A percentile compares a stretch with the other conserved stretches of the same genome.
Conservation (phyloP, 1,140 invertebrate species). For the Panagrolaimus sp. region DNA sequence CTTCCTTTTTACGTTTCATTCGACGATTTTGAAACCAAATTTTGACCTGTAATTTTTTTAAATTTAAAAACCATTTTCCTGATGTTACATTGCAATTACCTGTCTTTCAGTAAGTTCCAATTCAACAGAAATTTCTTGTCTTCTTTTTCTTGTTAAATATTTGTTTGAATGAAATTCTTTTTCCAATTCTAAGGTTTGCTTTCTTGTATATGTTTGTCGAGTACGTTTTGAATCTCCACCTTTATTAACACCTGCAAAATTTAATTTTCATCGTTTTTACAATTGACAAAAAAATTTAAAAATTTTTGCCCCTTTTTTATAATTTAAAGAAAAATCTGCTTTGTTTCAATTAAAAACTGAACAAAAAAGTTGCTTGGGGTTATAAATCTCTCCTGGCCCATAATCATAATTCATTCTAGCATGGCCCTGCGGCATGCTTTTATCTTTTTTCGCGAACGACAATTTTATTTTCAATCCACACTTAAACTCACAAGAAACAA, state of each 20-base stretch:
- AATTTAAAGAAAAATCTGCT: too few species aligned
- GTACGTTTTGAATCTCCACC: conserved; percentile 60
- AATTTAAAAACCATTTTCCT: conserved; percentile 62
- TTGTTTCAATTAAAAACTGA: too few species aligned
- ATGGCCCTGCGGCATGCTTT: conserved; percentile 15
- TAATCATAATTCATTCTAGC: conserved; percentile 15
- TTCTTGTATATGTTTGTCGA: conserved; percentile 90
- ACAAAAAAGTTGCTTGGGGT: background rate
- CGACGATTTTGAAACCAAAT: conserved; percentile 66
- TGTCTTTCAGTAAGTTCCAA: conserved; percentile 80
- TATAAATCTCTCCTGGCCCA: background rate
- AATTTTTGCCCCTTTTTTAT: too few species aligned
- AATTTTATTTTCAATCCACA: too few species aligned
- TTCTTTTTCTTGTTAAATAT: conserved; percentile 67
- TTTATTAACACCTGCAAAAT: conserved; percentile 3
- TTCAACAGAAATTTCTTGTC: conserved; percentile 82
- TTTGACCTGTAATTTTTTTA: conserved; percentile 65
- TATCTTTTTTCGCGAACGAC: background rate
- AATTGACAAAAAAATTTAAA: too few species aligned
- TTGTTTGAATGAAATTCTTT: conserved; percentile 95
- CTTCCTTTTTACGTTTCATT: conserved; percentile 49
- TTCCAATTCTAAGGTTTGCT: conserved; percentile 90
- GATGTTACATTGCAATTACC: conserved; percentile 62
- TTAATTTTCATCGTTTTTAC: too few species aligned
- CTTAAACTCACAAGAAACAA: too few species aligned